Percentiles rank a stretch among this genome's conserved stretches.
Conservation (phyloP, 2,113 vertebrate species). For the Cathartes aura region DNA sequence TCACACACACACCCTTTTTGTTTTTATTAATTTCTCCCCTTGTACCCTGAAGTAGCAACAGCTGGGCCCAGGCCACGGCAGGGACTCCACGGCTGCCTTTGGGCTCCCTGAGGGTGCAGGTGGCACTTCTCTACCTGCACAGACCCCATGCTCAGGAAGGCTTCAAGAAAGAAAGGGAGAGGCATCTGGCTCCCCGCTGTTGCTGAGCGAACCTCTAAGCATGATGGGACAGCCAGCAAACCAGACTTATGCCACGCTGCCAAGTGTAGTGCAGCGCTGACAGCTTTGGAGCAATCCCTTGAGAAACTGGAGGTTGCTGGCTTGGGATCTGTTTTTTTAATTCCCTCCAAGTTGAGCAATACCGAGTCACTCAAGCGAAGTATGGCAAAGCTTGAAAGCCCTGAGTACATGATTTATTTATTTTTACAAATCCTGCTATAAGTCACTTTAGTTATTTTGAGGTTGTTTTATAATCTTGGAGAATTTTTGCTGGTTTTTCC, state of each 20-base stretch:
- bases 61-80: neutral
- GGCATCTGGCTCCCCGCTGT: neutral
- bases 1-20: neutral
- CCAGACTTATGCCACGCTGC: neutral
- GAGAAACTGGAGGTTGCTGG: neutral
- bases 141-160: neutral
- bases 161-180: neutral
- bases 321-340: neutral
- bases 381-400: constrained; percentile 39
- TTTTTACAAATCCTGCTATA: constrained; percentile 69
- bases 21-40: neutral
- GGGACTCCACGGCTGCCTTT: rapidly evolving
- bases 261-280: neutral
- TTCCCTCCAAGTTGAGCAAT: constrained; percentile 12
- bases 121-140: neutral
- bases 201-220: neutral
- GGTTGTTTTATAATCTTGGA: neutral
- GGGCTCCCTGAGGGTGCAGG: neutral
- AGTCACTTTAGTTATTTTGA: constrained; percentile 44
- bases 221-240: neutral
- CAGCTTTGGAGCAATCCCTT: neutral
- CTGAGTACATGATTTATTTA: constrained; percentile 36
- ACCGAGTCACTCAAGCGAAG: constrained; percentile 7
- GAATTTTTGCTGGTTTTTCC: neutral
- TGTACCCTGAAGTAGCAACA: neutral